Evolutionary conservation across 2,888 invertebrate species (phyloP), one percentile per base, ranked within the genome.

Genomic region (Willowsia nigromaculata): DNA sequence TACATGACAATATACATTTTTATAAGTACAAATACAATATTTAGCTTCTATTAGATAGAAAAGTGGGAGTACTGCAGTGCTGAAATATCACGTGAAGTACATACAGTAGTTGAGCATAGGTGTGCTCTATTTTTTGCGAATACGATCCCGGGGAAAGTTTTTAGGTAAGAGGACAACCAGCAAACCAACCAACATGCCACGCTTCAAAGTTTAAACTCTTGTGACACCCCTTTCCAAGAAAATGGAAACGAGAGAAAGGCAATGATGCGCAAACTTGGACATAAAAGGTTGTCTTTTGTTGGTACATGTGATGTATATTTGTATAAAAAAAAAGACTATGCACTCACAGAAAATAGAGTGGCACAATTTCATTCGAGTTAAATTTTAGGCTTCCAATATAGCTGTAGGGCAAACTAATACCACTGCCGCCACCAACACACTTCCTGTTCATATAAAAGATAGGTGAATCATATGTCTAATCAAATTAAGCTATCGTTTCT

Each of bases 401-500:
- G 18, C 43, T 33, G 6, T 33, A 5, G 33, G 2, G 9, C n/a
- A 7, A 71, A 43, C 40, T 22, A 9, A 22, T 43, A 43, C 71
- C 18, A 37, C 22, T 22, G 43, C 15, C 30, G 2, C 13, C 53
- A 50, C 15, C 30, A 1, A 4, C 53, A 50, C 47, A 27, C 15
- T 25, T 40, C 47, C 25, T 43, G 76, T 85, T 85, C 65, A 78
- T 47, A 85, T 30, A 59, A 59, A 86, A 81, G 81, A 53, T 56
- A 71, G 87, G 81, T 86, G 65, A 86, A 86, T 86, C 86, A 87
- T 74, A 82, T 33, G 74, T 71, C 71, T 56, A 87, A 87, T 87
- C 87, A 87, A 87, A 87, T 87, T 87, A 87, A 82, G 74, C 71
- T 74, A 87, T 87, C 87, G 47, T 82, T 87, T 81, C 74, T 33